A percentile compares a stretch with the other conserved stretches of the same genome.
Evolutionary conservation across 1,140 invertebrate genomes (phyloP).

Genomic region (Hyposmocoma kahamanoa): DNA sequence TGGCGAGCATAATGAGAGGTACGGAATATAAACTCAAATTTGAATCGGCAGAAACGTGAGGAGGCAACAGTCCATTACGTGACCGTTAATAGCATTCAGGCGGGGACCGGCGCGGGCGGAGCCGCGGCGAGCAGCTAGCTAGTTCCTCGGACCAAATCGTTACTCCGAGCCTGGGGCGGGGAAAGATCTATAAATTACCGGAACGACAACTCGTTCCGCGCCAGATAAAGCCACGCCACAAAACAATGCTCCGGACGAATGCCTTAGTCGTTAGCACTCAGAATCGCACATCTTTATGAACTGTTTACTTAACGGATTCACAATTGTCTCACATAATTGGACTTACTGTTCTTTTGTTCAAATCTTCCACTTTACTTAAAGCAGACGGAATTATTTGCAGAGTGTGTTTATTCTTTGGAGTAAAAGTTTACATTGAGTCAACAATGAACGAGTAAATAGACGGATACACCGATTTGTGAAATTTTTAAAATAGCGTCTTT

Average conservation of each 20-base stretch:
- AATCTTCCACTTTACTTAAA: slow-evolving; percentile 7
- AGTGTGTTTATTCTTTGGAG: too few relatives aligned
- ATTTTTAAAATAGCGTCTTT: too few relatives aligned
- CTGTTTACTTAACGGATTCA: slow-evolving; percentile 43
- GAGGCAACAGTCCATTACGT: slow-evolving; percentile 53
- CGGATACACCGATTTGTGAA: too few relatives aligned
- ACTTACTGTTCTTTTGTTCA: slow-evolving; percentile 22
- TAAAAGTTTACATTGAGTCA: too few relatives aligned
- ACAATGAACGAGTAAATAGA: too few relatives aligned
- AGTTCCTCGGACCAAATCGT: slow-evolving; percentile 44
- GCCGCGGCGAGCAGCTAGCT: slow-evolving; percentile 20
- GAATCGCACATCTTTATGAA: slow-evolving; percentile 56
- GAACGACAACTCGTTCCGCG: slow-evolving; percentile 65
- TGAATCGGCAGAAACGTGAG: slow-evolving; percentile 50
- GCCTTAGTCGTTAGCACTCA: slow-evolving; percentile 49
- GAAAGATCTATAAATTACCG: slow-evolving; percentile 68
- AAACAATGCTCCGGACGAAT: slow-evolving; percentile 64
- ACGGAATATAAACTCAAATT: slow-evolving; percentile 55
- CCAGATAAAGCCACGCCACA: slow-evolving; percentile 67
- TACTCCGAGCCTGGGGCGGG: slow-evolving; percentile 53
- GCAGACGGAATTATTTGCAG: not conserved
- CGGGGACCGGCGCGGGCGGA: slow-evolving; percentile 29
- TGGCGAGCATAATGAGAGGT: slow-evolving; percentile 34
- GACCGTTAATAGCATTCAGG: slow-evolving; percentile 57
- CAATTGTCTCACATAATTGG: slow-evolving; percentile 23